Base-by-base conservation (phyloP, 2,888 invertebrate genomes). In the Cryptus viduatorius region DNA sequence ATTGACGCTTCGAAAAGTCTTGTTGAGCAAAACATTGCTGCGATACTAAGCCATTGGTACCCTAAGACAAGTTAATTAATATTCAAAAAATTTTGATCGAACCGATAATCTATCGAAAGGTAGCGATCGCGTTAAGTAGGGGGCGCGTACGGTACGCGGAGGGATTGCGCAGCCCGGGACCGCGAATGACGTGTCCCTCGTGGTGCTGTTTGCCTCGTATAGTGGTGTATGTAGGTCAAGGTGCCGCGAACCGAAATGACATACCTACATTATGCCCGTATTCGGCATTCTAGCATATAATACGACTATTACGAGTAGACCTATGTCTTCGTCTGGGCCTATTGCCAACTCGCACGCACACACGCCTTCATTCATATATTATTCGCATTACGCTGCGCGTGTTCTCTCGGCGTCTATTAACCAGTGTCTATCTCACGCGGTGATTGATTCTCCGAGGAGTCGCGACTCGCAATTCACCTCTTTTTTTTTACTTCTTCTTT, bases 251-350 rank as follows among this genome's bases (percentile, higher is more conserved):
- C 92, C 92, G 92, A 93, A 92, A 92, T 91, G 91, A 90, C 90
- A 91, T 91, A 79, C 85, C 83, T 79, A 86, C 92, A 92, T 93
- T 92, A 92, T 92, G 90, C 88, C 93, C 91, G 90, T 92, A 92
- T 91, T 88, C 90, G 91, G 90, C 24, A 24, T 83, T 86, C 88
- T 84, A 86, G 79, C 76, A 80, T 85, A 81, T 85, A 81, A 72
- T 76, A 72, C 68, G 59, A 59, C 44, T 16, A 37, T 42, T 59
- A 24, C 75, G 19, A 48, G 61, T 12, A 75, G 31, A 61, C 48
- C 16, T 73, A 42, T 37, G 48, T 75, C 64, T 37, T 53, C 7
- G 44, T 3, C 44, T 42, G 24, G 75, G 75, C 64, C 48, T 65
- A 19, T 75, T 50, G 64, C 75, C 75, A 50, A 12, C 37, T 19